Conservation (phyloP, 1,140 invertebrate genomes). For the Cydia pomonella region DNA sequence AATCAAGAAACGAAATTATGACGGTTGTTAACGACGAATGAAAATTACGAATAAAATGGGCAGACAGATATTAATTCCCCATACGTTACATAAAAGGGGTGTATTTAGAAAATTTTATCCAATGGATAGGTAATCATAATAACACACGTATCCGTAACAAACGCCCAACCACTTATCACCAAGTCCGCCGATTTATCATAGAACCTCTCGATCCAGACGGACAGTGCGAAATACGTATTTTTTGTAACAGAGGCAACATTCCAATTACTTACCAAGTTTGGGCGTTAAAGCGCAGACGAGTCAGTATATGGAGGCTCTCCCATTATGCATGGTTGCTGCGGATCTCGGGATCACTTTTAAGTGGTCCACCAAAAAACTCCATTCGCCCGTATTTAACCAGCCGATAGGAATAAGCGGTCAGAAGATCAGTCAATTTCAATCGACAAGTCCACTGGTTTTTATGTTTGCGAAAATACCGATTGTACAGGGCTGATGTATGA, state of each 20-base stretch:
- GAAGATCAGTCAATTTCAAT: conserved; percentile 31
- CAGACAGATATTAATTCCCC: no score
- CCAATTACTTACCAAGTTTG: neutral
- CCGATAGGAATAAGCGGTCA: neutral
- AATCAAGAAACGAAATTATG: no score
- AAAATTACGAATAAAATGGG: no score
- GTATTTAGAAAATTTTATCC: neutral
- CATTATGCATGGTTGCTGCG: neutral
- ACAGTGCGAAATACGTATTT: conserved; percentile 25
- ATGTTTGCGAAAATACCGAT: conserved; percentile 20
- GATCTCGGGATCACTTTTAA: neutral
- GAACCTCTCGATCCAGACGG: neutral
- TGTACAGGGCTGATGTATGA: conserved; percentile 11
- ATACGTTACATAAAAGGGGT: no score
- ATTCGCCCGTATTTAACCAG: neutral
- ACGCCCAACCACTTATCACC: conserved; percentile 27
- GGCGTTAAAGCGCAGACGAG: neutral
- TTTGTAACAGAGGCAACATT: conserved; percentile 13
- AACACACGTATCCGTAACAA: conserved; percentile 24
- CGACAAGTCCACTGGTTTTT: conserved; percentile 28
- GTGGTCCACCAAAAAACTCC: neutral
- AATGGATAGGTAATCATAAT: conserved; percentile 4
- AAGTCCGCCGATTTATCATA: conserved; percentile 18
- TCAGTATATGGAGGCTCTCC: neutral
- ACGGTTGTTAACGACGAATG: no score